Percentiles rank a stretch among this genome's conserved stretches.
Conservation (phyloP, 2,797 vertebrate species). For the Mormyrops attenuatus region DNA sequence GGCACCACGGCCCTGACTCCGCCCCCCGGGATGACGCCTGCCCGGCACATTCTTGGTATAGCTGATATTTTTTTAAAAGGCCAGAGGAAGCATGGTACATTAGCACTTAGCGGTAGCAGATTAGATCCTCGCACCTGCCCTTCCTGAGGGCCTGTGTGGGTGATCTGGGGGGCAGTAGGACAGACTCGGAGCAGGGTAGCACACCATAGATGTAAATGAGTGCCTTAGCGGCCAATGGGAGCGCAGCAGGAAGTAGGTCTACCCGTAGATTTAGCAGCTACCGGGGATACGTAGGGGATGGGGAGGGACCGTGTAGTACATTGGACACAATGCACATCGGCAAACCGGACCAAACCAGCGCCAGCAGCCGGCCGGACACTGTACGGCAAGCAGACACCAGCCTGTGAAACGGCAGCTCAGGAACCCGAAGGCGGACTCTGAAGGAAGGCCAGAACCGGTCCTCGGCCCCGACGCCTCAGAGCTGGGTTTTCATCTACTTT, state of each 20-base stretch:
- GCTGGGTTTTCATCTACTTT: neutral
- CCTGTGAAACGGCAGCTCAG: neutral
- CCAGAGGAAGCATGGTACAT: conserved; percentile 63
- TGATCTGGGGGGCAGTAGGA: neutral
- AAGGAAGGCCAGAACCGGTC: neutral
- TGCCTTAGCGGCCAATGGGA: conserved; percentile 19
- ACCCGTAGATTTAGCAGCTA: conserved; percentile 54
- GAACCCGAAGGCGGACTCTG: neutral
- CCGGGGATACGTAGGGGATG: conserved; percentile 41
- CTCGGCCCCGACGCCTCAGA: conserved; percentile 18
- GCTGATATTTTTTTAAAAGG: conserved; percentile 45
- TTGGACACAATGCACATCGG: conserved; percentile 48
- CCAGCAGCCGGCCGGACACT: conserved; percentile 68
- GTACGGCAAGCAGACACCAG: conserved; percentile 27
- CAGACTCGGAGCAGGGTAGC: conserved; percentile 52
- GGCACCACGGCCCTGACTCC: conserved; percentile 64
- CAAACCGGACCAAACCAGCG: conserved; percentile 68
- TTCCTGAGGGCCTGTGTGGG: conserved; percentile 40
- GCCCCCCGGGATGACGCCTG: conserved; percentile 43
- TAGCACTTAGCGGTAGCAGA: conserved; percentile 73
- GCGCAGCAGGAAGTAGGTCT: conserved; percentile 27
- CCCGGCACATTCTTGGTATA: conserved; percentile 48
- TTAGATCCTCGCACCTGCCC: conserved; percentile 52
- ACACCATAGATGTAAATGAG: conserved; percentile 48
- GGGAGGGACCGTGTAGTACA: conserved; percentile 54